Percentiles rank a stretch among this genome's conserved stretches.
phyloP scores from a whole-genome alignment of 2,797 vertebrate species.

The Helostoma temminkii region DNA sequence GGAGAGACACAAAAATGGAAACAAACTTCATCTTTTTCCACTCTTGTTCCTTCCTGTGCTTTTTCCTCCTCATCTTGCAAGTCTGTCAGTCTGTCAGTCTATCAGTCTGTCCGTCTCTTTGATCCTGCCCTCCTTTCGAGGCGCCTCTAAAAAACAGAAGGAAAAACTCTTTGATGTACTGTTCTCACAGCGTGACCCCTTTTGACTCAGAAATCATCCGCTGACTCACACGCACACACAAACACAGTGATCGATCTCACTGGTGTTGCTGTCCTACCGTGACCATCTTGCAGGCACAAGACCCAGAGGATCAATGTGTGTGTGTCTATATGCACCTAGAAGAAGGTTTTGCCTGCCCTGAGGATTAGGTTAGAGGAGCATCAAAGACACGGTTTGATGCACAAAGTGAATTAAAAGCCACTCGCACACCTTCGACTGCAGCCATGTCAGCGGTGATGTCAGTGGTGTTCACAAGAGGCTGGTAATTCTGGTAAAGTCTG shows the following conservation, averaged over 20 bases:
- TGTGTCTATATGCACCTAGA: conserved; percentile 39
- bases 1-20: conserved; percentile 40
- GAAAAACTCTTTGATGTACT: conserved; percentile 76
- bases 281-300: conserved; percentile 64
- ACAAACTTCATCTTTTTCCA: conserved; percentile 40
- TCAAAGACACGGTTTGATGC: conserved; percentile 72
- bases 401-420: conserved; percentile 68
- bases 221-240: conserved; percentile 55
- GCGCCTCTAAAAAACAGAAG: conserved; percentile 78
- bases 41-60: conserved; percentile 46
- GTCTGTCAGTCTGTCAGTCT: conserved; percentile 38
- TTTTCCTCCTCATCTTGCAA: conserved; percentile 56
- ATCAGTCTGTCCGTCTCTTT: conserved; percentile 64
- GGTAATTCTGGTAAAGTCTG: conserved; percentile 39
- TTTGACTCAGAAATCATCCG: conserved; percentile 76
- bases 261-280: conserved; percentile 62
- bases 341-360: conserved; percentile 61
- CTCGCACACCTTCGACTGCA: conserved; percentile 39
- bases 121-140: conserved; percentile 77
- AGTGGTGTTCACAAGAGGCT: conserved; percentile 45
- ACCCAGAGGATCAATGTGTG: conserved; percentile 61
- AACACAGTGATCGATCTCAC: conserved; percentile 61
- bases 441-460: conserved; percentile 54
- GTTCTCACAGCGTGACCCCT: conserved; percentile 75
- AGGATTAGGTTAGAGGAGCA: conserved; percentile 72